A percentile compares a stretch with the other conserved stretches of the same genome.
Evolutionary conservation across 2,113 vertebrate genomes (phyloP).

Genomic region (Nerophis lumbriciformis): DNA sequence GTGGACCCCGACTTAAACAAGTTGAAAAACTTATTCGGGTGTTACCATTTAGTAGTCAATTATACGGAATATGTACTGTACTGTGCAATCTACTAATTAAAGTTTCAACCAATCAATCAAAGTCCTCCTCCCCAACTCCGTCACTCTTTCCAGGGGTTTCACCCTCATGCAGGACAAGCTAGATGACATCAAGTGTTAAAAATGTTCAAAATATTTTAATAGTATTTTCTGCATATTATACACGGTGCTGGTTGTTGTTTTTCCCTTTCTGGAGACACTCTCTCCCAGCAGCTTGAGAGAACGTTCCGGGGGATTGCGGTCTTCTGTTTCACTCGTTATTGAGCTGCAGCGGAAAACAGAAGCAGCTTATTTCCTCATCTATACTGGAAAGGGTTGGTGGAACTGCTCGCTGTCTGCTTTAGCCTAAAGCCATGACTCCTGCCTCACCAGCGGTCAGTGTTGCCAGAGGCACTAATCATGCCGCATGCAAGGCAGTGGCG

Average conservation of each 20-base stretch:
- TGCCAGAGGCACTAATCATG: constrained; percentile 47
- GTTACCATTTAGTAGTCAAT: too few relatives aligned
- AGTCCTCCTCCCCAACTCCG: constrained; percentile 33
- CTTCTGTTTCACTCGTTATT: constrained; percentile 32
- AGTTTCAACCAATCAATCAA: too few relatives aligned
- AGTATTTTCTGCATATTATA: not conserved
- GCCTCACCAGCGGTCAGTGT: constrained; percentile 48
- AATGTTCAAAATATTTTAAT: not conserved
- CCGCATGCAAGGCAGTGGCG: constrained; percentile 16
- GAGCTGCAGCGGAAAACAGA: constrained; percentile 28
- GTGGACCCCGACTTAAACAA: too few relatives aligned
- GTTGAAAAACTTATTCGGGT: too few relatives aligned
- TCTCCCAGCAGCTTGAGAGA: constrained; percentile 2
- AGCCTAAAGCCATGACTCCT: constrained; percentile 60
- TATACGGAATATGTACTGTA: too few relatives aligned
- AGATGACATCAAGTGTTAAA: not conserved
- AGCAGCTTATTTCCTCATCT: constrained; percentile 23
- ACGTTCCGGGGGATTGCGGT: constrained; percentile 3
- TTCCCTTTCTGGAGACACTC: constrained; percentile 4
- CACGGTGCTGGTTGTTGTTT: not conserved
- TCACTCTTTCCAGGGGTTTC: constrained; percentile 47
- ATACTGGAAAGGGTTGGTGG: constrained; percentile 18
- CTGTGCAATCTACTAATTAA: too few relatives aligned
- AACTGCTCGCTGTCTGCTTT: constrained; percentile 30
- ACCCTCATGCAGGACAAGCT: constrained; percentile 47